Evolutionary conservation across 1,140 invertebrate species (phyloP), one percentile per base, ranked within the genome.

Genomic region (Alviniconcha marisindica): DNA sequence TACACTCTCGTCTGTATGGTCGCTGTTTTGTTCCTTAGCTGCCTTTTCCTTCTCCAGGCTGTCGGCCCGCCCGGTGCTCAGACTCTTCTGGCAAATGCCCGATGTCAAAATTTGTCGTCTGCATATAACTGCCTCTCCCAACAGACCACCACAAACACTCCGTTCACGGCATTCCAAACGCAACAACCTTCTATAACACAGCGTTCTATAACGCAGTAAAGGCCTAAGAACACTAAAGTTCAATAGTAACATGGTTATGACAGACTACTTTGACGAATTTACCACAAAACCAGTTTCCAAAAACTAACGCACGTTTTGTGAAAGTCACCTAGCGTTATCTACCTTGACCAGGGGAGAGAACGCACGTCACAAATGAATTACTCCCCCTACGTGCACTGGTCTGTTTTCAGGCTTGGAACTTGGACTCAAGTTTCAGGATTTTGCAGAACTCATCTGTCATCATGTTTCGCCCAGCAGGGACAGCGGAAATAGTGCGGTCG

Each of bases 401-500:
- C n/a, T n/a, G n/a, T n/a, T n/a, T n/a, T n/a, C n/a, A n/a, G 44
- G 44, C 44, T 48, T 48, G 44, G n/a, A 48, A 3, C 18, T 40
- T 36, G 44, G 31, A 48, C 33, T 24, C 66, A 3, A 74, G 33
- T 36, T n/a, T 28, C 21, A 3, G 33, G n/a, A n/a, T n/a, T n/a
- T n/a, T n/a, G n/a, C n/a, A n/a, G n/a, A n/a, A n/a, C n/a, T n/a
- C n/a, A n/a, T n/a, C n/a, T n/a, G n/a, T 28, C 10, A 83, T 33
- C 15, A 85, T 85, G 84, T 85, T 85, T 83, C 77, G 60, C 40
- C 38, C 63, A 42, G 84, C 84, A 4, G 84, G 84, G 0, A 48
- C 78, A 38, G 77, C 84, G 76, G 84, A 85, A 77, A 85, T 85
- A 1, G 73, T 85, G 36, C 84, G 84, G 36, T 85, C 84, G 7